Evolutionary conservation across 2,113 vertebrate genomes (phyloP).

Genomic region (Numida meleagris): DNA sequence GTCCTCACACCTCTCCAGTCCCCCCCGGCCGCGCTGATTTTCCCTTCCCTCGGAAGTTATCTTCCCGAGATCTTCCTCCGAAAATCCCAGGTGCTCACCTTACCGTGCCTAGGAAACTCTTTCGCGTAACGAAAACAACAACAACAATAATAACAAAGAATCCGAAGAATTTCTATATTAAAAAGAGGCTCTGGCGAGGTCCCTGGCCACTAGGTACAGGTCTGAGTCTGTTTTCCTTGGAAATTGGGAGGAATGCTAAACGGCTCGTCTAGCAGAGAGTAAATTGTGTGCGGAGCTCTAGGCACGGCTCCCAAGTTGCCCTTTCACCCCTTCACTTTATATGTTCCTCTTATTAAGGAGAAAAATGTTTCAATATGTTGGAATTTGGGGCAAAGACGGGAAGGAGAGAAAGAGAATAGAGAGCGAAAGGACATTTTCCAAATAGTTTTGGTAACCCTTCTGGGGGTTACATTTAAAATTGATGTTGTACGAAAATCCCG

Average conservation of each 20-base stretch:
- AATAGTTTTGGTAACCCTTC: conserved; percentile 49
- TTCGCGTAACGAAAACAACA: not conserved
- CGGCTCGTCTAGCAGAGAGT: conserved; percentile 60
- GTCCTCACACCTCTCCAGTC: not conserved
- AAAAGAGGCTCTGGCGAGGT: conserved; percentile 26
- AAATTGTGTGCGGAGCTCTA: conserved; percentile 80
- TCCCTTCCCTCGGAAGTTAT: not conserved
- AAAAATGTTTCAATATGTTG: conserved; percentile 99
- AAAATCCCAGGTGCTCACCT: not conserved
- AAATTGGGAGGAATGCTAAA: conserved; percentile 81
- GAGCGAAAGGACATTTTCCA: conserved; percentile 70
- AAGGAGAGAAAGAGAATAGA: conserved; percentile 70
- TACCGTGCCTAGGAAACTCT: not conserved
- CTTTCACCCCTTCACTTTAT: conserved; percentile 96
- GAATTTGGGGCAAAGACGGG: conserved; percentile 72
- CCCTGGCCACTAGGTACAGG: not conserved
- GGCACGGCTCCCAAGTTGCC: conserved; percentile 91
- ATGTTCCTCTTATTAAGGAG: conserved; percentile 97
- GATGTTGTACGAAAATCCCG: not conserved
- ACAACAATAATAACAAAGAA: conserved; percentile 43
- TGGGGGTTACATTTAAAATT: not conserved
- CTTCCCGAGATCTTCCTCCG: not conserved
- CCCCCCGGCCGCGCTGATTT: not conserved
- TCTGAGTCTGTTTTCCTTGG: conserved; percentile 80
- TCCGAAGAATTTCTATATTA: conserved; percentile 64